These are phyloP conservation scores for Rhipidura dahli DNA, from an alignment of 2,113 vertebrate species.

Conservation along the genomic window DNA sequence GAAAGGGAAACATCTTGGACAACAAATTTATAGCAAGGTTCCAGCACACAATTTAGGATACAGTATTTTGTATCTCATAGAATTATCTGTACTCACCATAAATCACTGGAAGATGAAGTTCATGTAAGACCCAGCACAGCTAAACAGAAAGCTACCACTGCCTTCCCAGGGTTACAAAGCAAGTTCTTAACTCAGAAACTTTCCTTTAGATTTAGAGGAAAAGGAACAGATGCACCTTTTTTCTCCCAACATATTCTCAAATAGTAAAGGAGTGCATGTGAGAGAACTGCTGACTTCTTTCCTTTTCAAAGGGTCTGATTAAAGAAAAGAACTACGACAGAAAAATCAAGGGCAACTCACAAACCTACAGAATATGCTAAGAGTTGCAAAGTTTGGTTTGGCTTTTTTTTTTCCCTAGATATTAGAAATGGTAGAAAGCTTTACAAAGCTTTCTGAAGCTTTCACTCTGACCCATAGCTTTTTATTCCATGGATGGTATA, in stretches of 20 bases:
- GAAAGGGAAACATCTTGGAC: slow-evolving; percentile 63
- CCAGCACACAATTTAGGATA: slow-evolving; percentile 68
- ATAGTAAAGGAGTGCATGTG: background rate
- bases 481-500: background rate
- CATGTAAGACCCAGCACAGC: background rate
- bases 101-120: slow-evolving; percentile 51
- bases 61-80: slow-evolving; percentile 39
- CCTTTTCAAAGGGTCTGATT: background rate
- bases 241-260: background rate
- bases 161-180: background rate
- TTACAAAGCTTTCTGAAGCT: background rate
- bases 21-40: slow-evolving; percentile 65
- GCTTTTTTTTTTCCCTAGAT: background rate
- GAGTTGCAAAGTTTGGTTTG: background rate
- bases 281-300: background rate
- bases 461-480: background rate
- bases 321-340: background rate
- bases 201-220: background rate
- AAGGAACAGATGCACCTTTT: background rate
- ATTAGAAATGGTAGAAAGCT: background rate
- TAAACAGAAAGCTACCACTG: background rate
- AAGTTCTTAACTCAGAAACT: background rate
- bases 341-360: background rate
- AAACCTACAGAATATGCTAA: background rate
- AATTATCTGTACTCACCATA: slow-evolving; percentile 49